Percentiles rank a stretch among this genome's conserved stretches.
Evolutionary conservation across 1,140 invertebrate genomes (phyloP).

Genomic region (Heterodera carotae): DNA sequence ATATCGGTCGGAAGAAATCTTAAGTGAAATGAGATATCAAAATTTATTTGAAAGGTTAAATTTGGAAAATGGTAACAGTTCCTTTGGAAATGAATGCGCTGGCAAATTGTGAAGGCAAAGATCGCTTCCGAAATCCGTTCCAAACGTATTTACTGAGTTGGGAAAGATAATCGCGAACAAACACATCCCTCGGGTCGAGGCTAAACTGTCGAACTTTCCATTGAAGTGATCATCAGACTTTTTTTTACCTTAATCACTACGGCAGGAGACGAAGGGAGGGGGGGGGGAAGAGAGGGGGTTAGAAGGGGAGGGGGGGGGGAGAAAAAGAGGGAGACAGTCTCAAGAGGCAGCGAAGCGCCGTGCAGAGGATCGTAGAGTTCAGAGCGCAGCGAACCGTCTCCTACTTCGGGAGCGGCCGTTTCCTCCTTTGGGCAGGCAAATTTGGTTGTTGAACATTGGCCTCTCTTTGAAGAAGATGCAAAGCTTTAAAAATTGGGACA

Average conservation of each 20-base stretch:
- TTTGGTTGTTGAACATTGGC: not conserved
- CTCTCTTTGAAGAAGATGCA: too few relatives aligned
- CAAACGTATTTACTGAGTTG: constrained; percentile 34
- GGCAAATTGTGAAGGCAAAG: not conserved
- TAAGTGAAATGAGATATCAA: not conserved
- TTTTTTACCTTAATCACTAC: too few relatives aligned
- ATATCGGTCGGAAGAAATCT: too few relatives aligned
- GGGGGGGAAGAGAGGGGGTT: too few relatives aligned
- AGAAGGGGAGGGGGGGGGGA: too few relatives aligned
- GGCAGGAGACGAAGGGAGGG: too few relatives aligned
- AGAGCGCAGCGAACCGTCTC: not conserved
- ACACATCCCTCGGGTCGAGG: constrained; percentile 15
- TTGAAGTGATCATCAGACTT: too few relatives aligned
- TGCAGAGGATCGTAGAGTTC: constrained; percentile 40
- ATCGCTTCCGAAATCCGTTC: constrained; percentile 33
- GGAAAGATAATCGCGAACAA: constrained; percentile 20
- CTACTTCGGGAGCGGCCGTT: not conserved
- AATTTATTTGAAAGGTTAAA: not conserved
- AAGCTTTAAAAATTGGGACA: not conserved
- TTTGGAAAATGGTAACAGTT: not conserved
- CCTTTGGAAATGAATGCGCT: not conserved
- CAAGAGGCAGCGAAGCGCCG: constrained; percentile 48
- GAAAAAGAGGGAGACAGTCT: constrained; percentile 72
- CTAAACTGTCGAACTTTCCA: constrained; percentile 22
- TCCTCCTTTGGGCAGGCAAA: not conserved